A percentile compares a stretch with the other conserved stretches of the same genome.
Conservation (phyloP, 2,888 invertebrate species). For the Antheraea yamamai region DNA sequence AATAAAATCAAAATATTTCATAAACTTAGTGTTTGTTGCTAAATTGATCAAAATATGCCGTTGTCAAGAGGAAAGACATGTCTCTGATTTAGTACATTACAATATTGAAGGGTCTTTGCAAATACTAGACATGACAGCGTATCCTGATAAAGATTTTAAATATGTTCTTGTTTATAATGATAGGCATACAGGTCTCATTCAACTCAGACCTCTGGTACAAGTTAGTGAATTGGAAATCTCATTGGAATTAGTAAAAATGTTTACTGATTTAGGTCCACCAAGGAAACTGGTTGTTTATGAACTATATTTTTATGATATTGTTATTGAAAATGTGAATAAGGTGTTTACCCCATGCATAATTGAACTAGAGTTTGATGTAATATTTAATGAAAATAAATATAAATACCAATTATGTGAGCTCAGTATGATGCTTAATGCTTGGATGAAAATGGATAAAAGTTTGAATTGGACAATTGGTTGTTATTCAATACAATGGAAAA, state of each 20-base stretch:
- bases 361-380: not conserved
- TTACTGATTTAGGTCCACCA: conserved; percentile 20
- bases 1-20: not conserved
- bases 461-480: conserved; percentile 14
- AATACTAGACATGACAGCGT: conserved; percentile 9
- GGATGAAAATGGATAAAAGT: not conserved
- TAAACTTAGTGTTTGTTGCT: conserved; percentile 9
- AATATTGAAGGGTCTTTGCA: conserved; percentile 9
- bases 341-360: conserved; percentile 11
- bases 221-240: not conserved
- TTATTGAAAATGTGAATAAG: conserved; percentile 7
- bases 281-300: not conserved
- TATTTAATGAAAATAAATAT: not conserved
- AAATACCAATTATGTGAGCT: not conserved
- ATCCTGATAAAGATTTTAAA: conserved; percentile 3
- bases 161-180: conserved; percentile 17
- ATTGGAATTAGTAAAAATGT: conserved; percentile 17
- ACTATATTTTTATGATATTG: not conserved
- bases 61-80: not conserved
- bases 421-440: not conserved
- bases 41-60: conserved; percentile 1
- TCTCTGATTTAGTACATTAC: not conserved
- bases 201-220: conserved; percentile 6
- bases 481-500: conserved; percentile 17
- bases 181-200: conserved; percentile 1